Evolutionary conservation across 1,140 invertebrate species (phyloP).

Genomic region (Nasonia vitripennis): DNA sequence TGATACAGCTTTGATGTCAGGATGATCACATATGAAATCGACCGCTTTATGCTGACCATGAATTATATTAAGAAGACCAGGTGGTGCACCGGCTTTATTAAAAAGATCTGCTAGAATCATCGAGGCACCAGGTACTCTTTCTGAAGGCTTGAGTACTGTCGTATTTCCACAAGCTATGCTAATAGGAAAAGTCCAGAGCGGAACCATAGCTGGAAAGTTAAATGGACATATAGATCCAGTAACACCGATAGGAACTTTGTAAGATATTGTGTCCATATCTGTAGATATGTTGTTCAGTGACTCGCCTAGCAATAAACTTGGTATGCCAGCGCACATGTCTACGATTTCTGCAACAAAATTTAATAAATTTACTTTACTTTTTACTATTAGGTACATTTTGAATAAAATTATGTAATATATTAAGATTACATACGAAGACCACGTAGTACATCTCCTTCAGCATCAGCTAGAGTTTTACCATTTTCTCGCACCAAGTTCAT

Average conservation of each 20-base stretch:
- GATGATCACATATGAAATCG: constrained; percentile 97
- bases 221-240: constrained; percentile 92
- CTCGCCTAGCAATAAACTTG: constrained; percentile 94
- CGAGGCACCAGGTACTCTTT: constrained; percentile 96
- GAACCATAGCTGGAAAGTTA: constrained; percentile 99
- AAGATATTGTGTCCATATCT: constrained; percentile 95
- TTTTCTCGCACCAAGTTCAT: constrained; percentile 96
- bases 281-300: constrained; percentile 92
- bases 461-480: constrained; percentile 97
- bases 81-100: constrained; percentile 93
- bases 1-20: constrained; percentile 97
- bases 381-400: background rate
- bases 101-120: constrained; percentile 95
- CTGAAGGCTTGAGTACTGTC: constrained; percentile 91
- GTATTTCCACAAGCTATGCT: constrained; percentile 93
- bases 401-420: background rate
- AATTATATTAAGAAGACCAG: constrained; percentile 96
- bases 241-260: constrained; percentile 92
- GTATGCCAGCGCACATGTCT: constrained; percentile 96
- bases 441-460: constrained; percentile 97
- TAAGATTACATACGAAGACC: constrained; percentile 89
- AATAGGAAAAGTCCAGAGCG: constrained; percentile 98
- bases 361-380: background rate
- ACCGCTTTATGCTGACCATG: constrained; percentile 96
- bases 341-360: constrained; percentile 86